Base-by-base conservation (phyloP, 1,140 invertebrate species). In the Monomorium pharaonis region DNA sequence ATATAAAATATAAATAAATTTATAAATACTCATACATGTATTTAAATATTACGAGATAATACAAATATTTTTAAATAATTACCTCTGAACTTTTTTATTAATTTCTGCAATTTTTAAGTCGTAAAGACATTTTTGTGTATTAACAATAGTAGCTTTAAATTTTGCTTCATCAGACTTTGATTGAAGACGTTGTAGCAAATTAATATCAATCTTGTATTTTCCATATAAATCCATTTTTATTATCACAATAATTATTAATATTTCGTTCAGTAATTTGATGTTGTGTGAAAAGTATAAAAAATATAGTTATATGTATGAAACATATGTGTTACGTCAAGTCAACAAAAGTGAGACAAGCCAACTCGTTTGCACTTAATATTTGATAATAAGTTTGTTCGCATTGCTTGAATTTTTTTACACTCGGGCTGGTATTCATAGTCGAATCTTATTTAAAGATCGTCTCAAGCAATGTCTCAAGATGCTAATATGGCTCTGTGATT, bases 41-140 rank as follows among this genome's bases (percentile, higher is more conserved):
- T 5, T 9, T n/a, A 54, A 2, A 21, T 16, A 49, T 14, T 33
- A 54, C 42, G 1, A 37, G 27, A 54, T 42, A 37, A 18, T 49
- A 27, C 18, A 67, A 30, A 49, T 24, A 27, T 14, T 16, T 80
- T 54, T 49, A 84, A 63, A 60, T 67, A 89, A 75, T 74, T 87
- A 93, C 94, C 92, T 92, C 65, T 91, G 21, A 62, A 93, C 92
- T 65, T 58, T 85, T 24, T 87, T 89, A 74, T 92, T 69, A 37
- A 88, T 87, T 62, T 92, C 92, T 27, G 62, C 51, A 44, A 94
- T 92, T 69, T 86, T 85, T 70, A 91, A 74, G 33, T 92, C 77
- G 56, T 94, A 94, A 18, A 94, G 86, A 21, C 90, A 77, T 75
- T 54, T 92, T 90, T 94, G 92, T 30, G 90, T 86, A 67, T 94